Evolutionary conservation across 2,113 vertebrate species (phyloP).

Genomic region (Halcyon senegalensis): DNA sequence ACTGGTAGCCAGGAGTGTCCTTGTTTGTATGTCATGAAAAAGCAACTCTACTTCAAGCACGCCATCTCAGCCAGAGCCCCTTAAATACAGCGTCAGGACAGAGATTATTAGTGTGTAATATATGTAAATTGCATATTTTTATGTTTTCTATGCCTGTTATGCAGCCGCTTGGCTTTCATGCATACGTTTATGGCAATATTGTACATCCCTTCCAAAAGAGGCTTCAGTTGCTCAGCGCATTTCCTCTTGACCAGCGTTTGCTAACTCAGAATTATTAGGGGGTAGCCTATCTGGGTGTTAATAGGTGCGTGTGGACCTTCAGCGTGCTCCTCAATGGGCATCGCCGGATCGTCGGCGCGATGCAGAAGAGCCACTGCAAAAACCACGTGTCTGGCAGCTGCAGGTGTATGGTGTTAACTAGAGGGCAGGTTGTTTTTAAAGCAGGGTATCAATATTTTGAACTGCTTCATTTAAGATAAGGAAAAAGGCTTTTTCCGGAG

Average conservation of each 20-base stretch:
- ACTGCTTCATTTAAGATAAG: slow-evolving; percentile 16
- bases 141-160: slow-evolving; percentile 74
- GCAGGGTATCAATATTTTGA: slow-evolving; percentile 31
- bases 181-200: slow-evolving; percentile 67
- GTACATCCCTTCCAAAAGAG: slow-evolving; percentile 73
- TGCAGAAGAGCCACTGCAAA: neutral
- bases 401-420: neutral
- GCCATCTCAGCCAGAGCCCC: slow-evolving; percentile 48
- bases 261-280: slow-evolving; percentile 59
- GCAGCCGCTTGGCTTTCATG: slow-evolving; percentile 65
- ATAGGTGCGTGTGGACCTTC: neutral
- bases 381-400: neutral
- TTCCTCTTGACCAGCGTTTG: slow-evolving; percentile 70
- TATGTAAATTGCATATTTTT: slow-evolving; percentile 80
- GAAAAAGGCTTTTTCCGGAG: slow-evolving; percentile 13
- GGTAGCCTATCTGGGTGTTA: slow-evolving; percentile 17
- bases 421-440: neutral
- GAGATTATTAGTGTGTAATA: slow-evolving; percentile 81
- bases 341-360: neutral
- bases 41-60: slow-evolving; percentile 24
- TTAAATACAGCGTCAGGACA: slow-evolving; percentile 65
- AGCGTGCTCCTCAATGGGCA: neutral
- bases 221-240: slow-evolving; percentile 53
- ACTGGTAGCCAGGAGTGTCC: slow-evolving; percentile 13
- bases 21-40: slow-evolving; percentile 43